Conservation (phyloP, 2,888 invertebrate species). For the Linnaemya vulpina region DNA sequence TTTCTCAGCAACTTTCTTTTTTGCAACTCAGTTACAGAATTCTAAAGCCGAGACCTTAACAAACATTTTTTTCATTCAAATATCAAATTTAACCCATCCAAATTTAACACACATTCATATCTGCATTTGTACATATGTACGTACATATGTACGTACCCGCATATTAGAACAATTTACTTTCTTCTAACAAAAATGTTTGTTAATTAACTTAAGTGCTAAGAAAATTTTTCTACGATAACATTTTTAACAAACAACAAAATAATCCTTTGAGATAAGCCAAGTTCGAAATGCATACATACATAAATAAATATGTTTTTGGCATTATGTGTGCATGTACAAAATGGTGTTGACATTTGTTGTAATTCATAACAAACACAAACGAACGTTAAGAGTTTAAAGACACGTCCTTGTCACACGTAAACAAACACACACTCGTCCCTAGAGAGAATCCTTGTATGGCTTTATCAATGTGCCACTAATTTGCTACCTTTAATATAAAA, state of each 20-base stretch:
- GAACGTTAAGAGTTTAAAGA: neutral
- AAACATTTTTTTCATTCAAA: no score
- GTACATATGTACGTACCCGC: neutral
- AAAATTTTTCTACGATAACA: neutral
- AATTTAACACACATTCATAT: no score
- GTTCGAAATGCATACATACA: neutral
- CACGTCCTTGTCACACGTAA: constrained; percentile 9
- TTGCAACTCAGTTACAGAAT: no score
- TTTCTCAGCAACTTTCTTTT: no score
- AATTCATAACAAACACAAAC: neutral
- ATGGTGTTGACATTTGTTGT: neutral
- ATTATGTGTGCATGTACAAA: neutral
- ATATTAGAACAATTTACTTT: neutral
- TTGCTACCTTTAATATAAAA: constrained; percentile 15
- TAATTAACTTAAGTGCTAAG: constrained; percentile 22
- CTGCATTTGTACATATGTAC: no score
- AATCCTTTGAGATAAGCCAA: neutral
- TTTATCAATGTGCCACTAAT: constrained; percentile 28
- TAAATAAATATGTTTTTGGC: no score
- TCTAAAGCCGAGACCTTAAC: no score
- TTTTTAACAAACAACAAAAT: neutral
- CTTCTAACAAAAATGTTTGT: neutral
- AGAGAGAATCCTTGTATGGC: constrained; percentile 4
- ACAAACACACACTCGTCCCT: neutral
- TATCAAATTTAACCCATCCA: no score